phyloP scores from a whole-genome alignment of 2,797 vertebrate genomes.

The Bradypodion pumilum region DNA sequence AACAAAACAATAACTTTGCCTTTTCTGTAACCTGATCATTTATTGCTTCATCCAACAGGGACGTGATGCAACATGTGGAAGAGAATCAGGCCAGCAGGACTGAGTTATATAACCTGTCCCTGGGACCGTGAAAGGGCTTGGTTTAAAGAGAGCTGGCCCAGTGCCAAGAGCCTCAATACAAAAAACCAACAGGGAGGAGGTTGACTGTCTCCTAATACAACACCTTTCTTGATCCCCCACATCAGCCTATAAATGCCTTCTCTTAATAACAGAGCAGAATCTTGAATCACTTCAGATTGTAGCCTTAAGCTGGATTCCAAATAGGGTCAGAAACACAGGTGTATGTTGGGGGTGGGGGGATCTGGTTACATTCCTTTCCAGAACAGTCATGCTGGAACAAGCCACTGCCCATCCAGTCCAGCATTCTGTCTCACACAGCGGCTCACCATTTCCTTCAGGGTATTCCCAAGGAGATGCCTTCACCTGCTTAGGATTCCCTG shows the following conservation, averaged over 20 bases:
- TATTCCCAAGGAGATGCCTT: too few relatives aligned
- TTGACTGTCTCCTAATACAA: constrained; percentile 34
- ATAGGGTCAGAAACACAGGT: constrained; percentile 60
- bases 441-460: too few relatives aligned
- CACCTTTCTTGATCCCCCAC: constrained; percentile 43
- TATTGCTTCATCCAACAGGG: constrained; percentile 63
- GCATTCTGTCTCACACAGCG: too few relatives aligned
- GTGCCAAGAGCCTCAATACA: constrained; percentile 44
- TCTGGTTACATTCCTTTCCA: constrained; percentile 50
- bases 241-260: constrained; percentile 31
- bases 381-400: too few relatives aligned
- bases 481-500: too few relatives aligned
- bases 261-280: constrained; percentile 46
- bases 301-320: constrained; percentile 52
- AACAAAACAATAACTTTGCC: constrained; percentile 16
- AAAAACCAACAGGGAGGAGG: constrained; percentile 36
- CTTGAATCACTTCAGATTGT: constrained; percentile 45
- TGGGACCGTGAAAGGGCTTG: constrained; percentile 35
- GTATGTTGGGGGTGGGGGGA: constrained; percentile 14
- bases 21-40: constrained; percentile 66
- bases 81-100: constrained; percentile 32
- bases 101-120: constrained; percentile 28
- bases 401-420: too few relatives aligned
- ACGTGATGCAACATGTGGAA: neutral
- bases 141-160: constrained; percentile 54